A percentile compares a stretch with the other conserved stretches of the same genome.
phyloP scores from a whole-genome alignment of 2,888 invertebrate species.

The Drosophila anomalata region DNA sequence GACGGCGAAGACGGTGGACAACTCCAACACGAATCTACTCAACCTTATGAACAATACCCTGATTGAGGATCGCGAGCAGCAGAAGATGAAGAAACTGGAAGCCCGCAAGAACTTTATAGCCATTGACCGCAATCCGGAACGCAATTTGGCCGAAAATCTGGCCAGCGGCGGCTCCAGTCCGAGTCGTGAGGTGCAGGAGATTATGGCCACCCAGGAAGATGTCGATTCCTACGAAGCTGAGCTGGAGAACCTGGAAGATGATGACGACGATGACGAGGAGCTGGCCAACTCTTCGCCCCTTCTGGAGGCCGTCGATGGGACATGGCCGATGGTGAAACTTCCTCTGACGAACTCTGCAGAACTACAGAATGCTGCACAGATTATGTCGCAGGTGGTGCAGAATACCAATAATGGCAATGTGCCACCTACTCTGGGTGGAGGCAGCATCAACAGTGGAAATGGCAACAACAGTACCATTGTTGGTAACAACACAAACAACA shows the following conservation, averaged over 20 bases:
- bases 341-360: constrained; percentile 80
- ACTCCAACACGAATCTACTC: constrained; percentile 76
- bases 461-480: constrained; percentile 48
- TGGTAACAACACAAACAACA: constrained; percentile 49
- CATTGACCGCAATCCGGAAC: constrained; percentile 78
- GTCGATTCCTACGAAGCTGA: constrained; percentile 59
- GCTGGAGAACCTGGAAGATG: constrained; percentile 52
- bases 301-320: constrained; percentile 40
- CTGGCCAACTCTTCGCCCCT: constrained; percentile 49
- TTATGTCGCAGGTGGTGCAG: constrained; percentile 81
- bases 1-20: constrained; percentile 74
- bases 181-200: constrained; percentile 94
- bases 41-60: constrained; percentile 83
- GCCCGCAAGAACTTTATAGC: constrained; percentile 80
- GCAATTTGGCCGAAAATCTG: constrained; percentile 80
- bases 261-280: constrained; percentile 56
- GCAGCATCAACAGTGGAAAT: constrained; percentile 43
- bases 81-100: constrained; percentile 80
- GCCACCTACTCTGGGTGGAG: constrained; percentile 58
- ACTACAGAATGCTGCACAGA: constrained; percentile 81
- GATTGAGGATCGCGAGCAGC: constrained; percentile 82
- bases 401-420: constrained; percentile 70
- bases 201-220: constrained; percentile 89
- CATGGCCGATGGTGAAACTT: constrained; percentile 60
- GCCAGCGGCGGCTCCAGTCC: constrained; percentile 95